A percentile compares a stretch with the other conserved stretches of the same genome.
Conservation (phyloP, 2,797 vertebrate species). For the Enteromius treurensis region DNA sequence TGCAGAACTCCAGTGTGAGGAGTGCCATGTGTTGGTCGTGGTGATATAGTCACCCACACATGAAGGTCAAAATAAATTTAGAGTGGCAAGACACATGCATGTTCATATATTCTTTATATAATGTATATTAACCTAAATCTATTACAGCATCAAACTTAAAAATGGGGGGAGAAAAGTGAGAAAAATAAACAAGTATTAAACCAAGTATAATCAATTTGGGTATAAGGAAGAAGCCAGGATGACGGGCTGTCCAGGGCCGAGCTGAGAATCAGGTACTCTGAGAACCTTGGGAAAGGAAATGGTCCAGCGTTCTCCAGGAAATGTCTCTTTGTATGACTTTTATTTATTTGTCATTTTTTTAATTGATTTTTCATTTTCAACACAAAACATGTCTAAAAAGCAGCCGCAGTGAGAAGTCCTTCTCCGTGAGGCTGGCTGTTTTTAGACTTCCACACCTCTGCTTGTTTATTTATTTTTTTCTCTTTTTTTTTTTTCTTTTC, state of each 20-base stretch:
- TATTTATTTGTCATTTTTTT: constrained; percentile 61
- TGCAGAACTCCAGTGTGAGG: not conserved
- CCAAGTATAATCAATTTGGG: constrained; percentile 55
- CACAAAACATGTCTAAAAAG: constrained; percentile 80
- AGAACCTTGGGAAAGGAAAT: constrained; percentile 60
- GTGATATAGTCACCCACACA: constrained; percentile 5
- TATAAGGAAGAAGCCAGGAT: constrained; percentile 1
- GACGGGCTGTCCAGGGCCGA: constrained; percentile 34
- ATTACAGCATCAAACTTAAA: constrained; percentile 90
- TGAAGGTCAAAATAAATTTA: constrained; percentile 49
- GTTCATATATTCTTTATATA: constrained; percentile 85
- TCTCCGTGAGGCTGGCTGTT: constrained; percentile 66
- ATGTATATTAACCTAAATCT: constrained; percentile 90
- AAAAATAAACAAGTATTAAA: constrained; percentile 65
- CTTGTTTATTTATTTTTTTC: constrained; percentile 57
- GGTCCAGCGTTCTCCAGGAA: constrained; percentile 64
- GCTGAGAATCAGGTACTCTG: constrained; percentile 26
- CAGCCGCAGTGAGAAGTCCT: constrained; percentile 69
- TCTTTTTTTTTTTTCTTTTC: constrained; percentile 29
- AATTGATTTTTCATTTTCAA: constrained; percentile 68
- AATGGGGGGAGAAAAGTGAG: constrained; percentile 63
- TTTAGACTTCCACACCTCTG: constrained; percentile 59
- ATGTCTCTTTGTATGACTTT: constrained; percentile 54
- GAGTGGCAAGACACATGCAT: constrained; percentile 66
- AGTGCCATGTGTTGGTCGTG: not conserved